phyloP scores from a whole-genome alignment of 2,888 invertebrate genomes.

The Elaeidobius kamerunicus region DNA sequence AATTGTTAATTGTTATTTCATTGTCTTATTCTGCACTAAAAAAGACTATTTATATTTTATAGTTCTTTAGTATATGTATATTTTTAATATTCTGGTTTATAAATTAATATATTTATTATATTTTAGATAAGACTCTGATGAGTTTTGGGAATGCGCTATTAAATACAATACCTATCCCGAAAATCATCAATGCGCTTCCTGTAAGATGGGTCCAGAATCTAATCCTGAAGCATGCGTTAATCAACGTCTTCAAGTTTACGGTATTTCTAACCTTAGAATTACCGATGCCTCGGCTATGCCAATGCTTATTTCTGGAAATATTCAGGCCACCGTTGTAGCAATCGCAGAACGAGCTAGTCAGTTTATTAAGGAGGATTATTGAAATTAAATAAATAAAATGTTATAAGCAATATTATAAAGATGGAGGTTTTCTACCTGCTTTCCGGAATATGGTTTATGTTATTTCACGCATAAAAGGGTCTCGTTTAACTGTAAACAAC shows the following conservation, averaged over 20 bases:
- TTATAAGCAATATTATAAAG: no score
- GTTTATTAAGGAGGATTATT: slow-evolving; percentile 27
- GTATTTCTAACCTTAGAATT: slow-evolving; percentile 32
- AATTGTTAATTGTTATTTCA: no score
- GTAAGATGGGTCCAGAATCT: slow-evolving; percentile 67
- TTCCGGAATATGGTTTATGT: no score
- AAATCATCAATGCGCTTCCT: slow-evolving; percentile 73
- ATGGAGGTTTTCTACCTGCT: no score
- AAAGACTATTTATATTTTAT: no score
- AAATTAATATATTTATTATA: neutral
- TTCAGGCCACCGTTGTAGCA: slow-evolving; percentile 32
- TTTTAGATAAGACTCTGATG: slow-evolving; percentile 52
- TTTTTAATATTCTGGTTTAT: neutral
- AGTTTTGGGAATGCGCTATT: slow-evolving; percentile 69
- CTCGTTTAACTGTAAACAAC: no score
- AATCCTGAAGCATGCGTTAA: slow-evolving; percentile 62
- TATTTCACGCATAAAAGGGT: no score
- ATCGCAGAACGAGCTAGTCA: slow-evolving; percentile 33
- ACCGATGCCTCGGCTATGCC: slow-evolving; percentile 34
- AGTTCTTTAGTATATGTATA: no score
- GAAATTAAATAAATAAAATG: no score
- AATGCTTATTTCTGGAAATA: slow-evolving; percentile 27
- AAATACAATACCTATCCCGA: slow-evolving; percentile 65
- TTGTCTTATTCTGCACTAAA: no score
- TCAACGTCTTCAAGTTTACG: slow-evolving; percentile 29